Evolutionary conservation across 92 coral and sea anemone genomes (phyloP).

Genomic region (Zoanthus sansibaricus): DNA sequence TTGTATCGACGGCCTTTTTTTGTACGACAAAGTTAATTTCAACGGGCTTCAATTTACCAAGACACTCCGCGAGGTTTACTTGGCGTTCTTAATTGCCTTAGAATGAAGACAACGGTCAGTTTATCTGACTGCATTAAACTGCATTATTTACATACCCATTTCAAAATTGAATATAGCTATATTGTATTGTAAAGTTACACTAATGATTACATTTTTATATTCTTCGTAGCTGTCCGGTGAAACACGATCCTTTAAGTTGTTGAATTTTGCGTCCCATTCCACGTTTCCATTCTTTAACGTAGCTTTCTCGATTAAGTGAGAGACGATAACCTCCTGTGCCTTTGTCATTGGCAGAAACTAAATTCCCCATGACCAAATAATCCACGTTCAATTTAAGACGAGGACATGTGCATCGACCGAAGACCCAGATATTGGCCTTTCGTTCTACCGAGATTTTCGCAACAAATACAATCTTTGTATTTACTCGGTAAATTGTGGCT

Average conservation of each 20-base stretch:
- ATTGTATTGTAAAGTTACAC: background rate
- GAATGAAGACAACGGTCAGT: background rate
- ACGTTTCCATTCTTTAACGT: constrained; percentile 33
- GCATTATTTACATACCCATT: background rate
- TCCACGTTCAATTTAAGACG: constrained; percentile 2
- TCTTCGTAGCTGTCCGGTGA: constrained; percentile 26
- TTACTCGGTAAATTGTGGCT: constrained; percentile 23
- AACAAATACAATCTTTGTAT: constrained; percentile 11
- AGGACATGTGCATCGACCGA: constrained; percentile 24
- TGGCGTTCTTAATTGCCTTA: background rate
- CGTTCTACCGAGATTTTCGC: constrained; percentile 22
- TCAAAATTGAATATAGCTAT: background rate
- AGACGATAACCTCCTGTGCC: background rate
- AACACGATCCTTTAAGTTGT: background rate
- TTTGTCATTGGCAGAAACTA: background rate
- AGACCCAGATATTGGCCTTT: constrained; percentile 24
- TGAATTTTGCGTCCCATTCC: constrained; percentile 49
- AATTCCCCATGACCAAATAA: constrained; percentile 25
- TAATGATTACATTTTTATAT: background rate
- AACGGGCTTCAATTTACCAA: background rate
- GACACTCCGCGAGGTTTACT: background rate
- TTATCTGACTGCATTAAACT: background rate
- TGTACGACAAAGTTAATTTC: too few relatives aligned
- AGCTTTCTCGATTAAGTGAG: constrained; percentile 2
- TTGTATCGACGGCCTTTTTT: too few relatives aligned